Evolutionary conservation across 2,113 vertebrate species (phyloP).

Genomic region (Lepisosteus osseus): DNA sequence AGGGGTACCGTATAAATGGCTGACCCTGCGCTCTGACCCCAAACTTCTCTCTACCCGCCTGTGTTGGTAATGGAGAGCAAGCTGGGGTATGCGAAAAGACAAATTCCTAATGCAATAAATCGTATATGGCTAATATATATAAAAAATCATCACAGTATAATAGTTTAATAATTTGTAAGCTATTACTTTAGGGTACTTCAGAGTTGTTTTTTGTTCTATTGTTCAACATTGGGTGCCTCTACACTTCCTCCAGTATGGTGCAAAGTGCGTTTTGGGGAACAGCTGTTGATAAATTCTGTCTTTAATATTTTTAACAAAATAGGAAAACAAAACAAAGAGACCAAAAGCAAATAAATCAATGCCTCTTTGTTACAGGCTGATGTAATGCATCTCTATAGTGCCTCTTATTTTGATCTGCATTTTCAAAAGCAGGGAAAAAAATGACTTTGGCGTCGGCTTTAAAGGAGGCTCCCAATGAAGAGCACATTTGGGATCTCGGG

Average conservation of each 20-base stretch:
- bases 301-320: slow-evolving; percentile 19
- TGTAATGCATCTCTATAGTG: slow-evolving; percentile 26
- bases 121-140: too few relatives aligned
- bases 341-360: slow-evolving; percentile 31
- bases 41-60: too few relatives aligned
- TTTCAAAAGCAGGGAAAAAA: slow-evolving; percentile 34
- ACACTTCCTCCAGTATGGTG: too few relatives aligned
- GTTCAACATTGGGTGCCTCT: slow-evolving; percentile 17
- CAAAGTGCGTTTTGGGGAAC: background rate
- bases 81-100: too few relatives aligned
- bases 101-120: too few relatives aligned
- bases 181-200: background rate
- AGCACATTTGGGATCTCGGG: slow-evolving; percentile 19
- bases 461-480: slow-evolving; percentile 18
- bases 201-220: background rate
- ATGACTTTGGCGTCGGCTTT: slow-evolving; percentile 22
- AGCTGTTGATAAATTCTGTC: slow-evolving; percentile 12
- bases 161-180: background rate
- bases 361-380: slow-evolving; percentile 20
- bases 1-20: too few relatives aligned
- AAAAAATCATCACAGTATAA: too few relatives aligned
- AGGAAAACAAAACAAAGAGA: slow-evolving; percentile 27
- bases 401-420: slow-evolving; percentile 31
- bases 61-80: too few relatives aligned
- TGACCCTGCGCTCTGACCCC: too few relatives aligned